These are phyloP conservation scores for Papilio machaon DNA, from an alignment of 1,140 invertebrate genomes.

Conservation along the genomic window DNA sequence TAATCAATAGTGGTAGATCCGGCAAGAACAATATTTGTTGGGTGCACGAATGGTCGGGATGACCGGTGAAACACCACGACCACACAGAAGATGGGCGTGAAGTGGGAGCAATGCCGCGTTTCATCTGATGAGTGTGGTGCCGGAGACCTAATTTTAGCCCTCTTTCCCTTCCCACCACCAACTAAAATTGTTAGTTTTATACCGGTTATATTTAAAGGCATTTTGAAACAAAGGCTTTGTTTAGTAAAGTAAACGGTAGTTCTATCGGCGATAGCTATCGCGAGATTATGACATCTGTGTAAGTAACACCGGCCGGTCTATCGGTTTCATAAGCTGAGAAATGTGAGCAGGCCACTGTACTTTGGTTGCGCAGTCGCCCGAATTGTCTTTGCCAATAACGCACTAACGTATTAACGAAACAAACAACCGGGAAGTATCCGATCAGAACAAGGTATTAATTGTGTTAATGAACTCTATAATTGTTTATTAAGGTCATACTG, in stretches of 20 bases:
- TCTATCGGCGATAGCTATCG: conserved; percentile 28
- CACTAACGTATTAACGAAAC: background rate
- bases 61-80: too few species aligned
- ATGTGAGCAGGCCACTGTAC: conserved; percentile 43
- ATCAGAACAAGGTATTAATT: background rate
- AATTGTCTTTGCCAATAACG: conserved; percentile 18
- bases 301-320: conserved; percentile 48
- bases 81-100: too few species aligned
- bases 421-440: conserved; percentile 11
- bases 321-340: conserved; percentile 55
- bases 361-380: conserved; percentile 41
- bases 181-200: background rate
- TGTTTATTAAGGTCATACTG: background rate
- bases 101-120: too few species aligned
- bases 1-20: too few species aligned
- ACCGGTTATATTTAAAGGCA: background rate
- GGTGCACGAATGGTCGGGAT: too few species aligned
- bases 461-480: background rate
- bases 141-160: too few species aligned
- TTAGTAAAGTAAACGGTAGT: background rate
- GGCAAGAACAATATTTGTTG: too few species aligned
- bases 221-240: conserved; percentile 3
- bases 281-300: conserved; percentile 43
- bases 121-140: too few species aligned
- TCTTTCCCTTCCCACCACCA: background rate